Evolutionary conservation across 35 echinoderm and acorn worm genomes (phyloP).

Genomic region (Acanthaster planci): DNA sequence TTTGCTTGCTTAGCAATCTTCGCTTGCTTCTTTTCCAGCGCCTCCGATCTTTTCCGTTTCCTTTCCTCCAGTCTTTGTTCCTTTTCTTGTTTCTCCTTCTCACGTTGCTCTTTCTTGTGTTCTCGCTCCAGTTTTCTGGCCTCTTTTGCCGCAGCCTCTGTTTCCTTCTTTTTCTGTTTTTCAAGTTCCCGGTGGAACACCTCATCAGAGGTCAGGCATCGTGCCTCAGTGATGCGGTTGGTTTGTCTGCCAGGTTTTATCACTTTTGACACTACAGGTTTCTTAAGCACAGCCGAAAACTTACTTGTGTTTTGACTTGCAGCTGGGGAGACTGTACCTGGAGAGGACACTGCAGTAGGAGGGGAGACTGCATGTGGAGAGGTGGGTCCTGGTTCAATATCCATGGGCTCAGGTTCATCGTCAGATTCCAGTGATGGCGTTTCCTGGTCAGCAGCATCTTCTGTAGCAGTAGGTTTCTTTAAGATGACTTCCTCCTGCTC

Average conservation of each 20-base stretch:
- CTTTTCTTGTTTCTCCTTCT: constrained; percentile 25
- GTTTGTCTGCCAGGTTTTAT: neutral
- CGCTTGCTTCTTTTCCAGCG: neutral
- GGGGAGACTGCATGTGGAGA: neutral
- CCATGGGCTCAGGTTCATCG: neutral
- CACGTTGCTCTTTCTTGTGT: constrained; percentile 19
- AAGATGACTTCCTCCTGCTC: neutral
- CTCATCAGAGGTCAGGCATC: constrained; percentile 48
- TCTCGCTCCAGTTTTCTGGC: constrained; percentile 21
- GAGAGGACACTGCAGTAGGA: neutral
- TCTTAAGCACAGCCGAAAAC: constrained; percentile 29
- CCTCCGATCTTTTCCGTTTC: neutral
- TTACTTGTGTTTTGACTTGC: neutral
- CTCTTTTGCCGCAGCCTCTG: constrained; percentile 10
- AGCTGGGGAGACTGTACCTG: too few relatives aligned
- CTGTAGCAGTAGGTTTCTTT: neutral
- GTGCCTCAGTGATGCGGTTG: constrained; percentile 20
- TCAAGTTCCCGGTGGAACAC: constrained; percentile 8
- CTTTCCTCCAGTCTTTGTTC: neutral
- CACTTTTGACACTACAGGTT: constrained; percentile 24
- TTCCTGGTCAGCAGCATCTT: neutral
- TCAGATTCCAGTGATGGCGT: neutral
- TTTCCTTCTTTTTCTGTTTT: neutral
- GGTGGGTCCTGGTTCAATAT: constrained; percentile 5
- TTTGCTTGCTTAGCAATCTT: constrained; percentile 9